Evolutionary conservation across 1,140 invertebrate species (phyloP), one percentile per base, ranked within the genome.

Genomic region (Lerema accius): DNA sequence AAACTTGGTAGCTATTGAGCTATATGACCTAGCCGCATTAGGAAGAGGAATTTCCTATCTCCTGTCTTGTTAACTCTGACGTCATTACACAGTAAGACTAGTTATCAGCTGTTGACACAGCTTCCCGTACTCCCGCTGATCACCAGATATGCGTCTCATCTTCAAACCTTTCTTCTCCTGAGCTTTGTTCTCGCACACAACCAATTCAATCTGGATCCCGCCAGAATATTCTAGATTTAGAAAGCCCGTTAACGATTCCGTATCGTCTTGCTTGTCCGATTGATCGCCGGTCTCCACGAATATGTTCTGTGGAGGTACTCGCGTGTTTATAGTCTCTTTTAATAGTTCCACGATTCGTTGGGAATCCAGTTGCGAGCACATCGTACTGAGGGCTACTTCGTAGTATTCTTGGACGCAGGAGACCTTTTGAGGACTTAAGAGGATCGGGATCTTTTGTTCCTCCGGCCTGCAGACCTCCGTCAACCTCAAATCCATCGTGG

Each of bases 71-170:
- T n/a, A n/a, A n/a, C n/a, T n/a, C n/a, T 23, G 16, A 17, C 26
- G 3, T 14, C 9, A 50, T 13, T 71, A 72, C 59, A 77, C 95
- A 66, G 95, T 95, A 88, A 98, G 95, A 80, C 96, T 97, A 43
- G 96, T 96, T 42, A 98, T 96, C 50, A 98, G 91, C 82, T 98
- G 96, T 78, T 97, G 95, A 89, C 97, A 98, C 10, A 98, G 93
- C 82, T 97, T 96, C 64, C 95, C 96, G 82, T 98, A 98, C 80
- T 97, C 96, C 63, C 95, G 92, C 84, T 97, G 96, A 89, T 98
- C 97, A 1, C 97, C 97, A 0, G 97, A 98, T 65, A 98, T 97
- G 80, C 97, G 92, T 59, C 97, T 91, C 93, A 98, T 95, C 78
- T 98, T 98, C 61, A 98, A 93, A 4, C 97, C 96, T 71, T 97